Evolutionary conservation across 1,140 invertebrate genomes (phyloP), one percentile per base, ranked within the genome.

Genomic region (Drosophila azteca): DNA sequence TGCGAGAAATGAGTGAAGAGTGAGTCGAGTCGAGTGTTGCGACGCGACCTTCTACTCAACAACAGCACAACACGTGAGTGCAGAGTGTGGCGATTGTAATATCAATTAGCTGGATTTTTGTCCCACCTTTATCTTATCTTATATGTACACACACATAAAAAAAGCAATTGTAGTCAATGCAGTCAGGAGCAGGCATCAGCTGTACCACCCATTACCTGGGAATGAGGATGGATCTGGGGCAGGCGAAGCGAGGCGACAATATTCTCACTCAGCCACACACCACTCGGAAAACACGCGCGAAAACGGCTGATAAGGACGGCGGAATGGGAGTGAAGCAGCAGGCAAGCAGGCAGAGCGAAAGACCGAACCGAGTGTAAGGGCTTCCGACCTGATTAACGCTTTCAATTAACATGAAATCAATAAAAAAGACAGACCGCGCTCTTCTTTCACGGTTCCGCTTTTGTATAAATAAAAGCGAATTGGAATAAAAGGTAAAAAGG

Each of bases 391-490:
- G 81, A 85, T 85, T 85, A 87, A 67, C 82, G 82, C 74, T 55
- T 76, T 78, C 78, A 81, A 85, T 85, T 78, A 87, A 75, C 74
- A 71, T 70, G 65, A 69, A 82, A 75, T 87, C 66, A 74, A 80
- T 81, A 67, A 66, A 68, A 68, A 24, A 8, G 59, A 64, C 64
- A 55, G 52, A 63, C n/a, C 39, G 48, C 29, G 43, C 48, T 51
- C 46, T 62, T 35, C 45, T 35, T 54, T 53, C 22, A 60, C 49
- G 77, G 49, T 66, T 55, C 53, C 53, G 11, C 5, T n/a, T 66
- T 77, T 64, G 70, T 75, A 82, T 81, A 85, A 85, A 87, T 85
- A 85, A 87, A 85, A 75, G 58, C 66, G 70, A 76, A 87, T 53
- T 39, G 77, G 64, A 35, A 11, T 35, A 49, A 55, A 35, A 65